These are phyloP conservation scores for Chamaedrilus cognettii DNA, from an alignment of 2,888 invertebrate species.

Conservation along the genomic window DNA sequence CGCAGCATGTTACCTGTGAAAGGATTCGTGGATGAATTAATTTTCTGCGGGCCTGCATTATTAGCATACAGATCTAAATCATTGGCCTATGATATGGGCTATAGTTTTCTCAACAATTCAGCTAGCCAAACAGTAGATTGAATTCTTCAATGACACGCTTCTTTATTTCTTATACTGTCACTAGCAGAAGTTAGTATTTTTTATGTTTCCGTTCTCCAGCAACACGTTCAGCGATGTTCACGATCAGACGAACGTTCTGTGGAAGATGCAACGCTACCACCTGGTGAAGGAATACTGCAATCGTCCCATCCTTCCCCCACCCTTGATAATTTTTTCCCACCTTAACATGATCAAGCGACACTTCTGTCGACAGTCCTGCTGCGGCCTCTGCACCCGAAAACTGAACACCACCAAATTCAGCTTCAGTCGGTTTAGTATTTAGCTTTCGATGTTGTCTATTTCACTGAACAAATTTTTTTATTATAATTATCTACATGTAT, in stretches of 20 bases:
- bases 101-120: too few species aligned
- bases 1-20: too few species aligned
- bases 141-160: too few species aligned
- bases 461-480: neutral
- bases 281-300: slow-evolving; percentile 55
- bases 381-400: neutral
- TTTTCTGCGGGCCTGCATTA: too few species aligned
- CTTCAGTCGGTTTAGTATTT: slow-evolving; percentile 12
- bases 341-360: slow-evolving; percentile 32
- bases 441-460: neutral
- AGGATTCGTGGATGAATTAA: too few species aligned
- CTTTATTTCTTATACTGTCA: too few species aligned
- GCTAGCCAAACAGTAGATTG: too few species aligned
- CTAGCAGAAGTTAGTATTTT: too few species aligned
- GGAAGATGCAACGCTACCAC: slow-evolving; percentile 56
- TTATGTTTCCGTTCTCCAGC: slow-evolving; percentile 47
- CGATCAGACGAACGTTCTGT: slow-evolving; percentile 53
- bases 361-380: neutral
- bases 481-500: too few species aligned
- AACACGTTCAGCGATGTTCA: slow-evolving; percentile 54
- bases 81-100: too few species aligned
- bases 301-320: slow-evolving; percentile 55
- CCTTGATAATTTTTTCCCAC: slow-evolving; percentile 52
- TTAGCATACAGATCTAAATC: too few species aligned
- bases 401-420: neutral